These are phyloP conservation scores for Limnothrissa miodon DNA, from an alignment of 2,113 vertebrate species.

Conservation along the genomic window DNA sequence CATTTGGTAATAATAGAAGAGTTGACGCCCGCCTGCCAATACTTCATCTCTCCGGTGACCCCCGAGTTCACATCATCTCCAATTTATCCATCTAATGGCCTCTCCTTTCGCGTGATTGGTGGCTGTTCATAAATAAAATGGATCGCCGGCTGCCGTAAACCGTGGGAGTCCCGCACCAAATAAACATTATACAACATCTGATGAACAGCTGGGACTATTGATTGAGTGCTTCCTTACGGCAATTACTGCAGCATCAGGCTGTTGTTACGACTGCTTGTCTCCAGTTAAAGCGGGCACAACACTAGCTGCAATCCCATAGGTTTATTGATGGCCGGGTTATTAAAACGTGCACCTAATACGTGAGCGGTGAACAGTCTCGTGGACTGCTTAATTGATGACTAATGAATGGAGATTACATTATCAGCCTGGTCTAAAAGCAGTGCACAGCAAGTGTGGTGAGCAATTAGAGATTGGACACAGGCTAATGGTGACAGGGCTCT, in stretches of 20 bases:
- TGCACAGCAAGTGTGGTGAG: not conserved
- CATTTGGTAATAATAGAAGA: conserved; percentile 42
- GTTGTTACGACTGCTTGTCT: not conserved
- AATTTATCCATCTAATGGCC: conserved; percentile 6
- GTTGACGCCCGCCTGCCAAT: conserved; percentile 33
- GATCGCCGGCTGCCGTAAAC: not conserved
- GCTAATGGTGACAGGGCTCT: not conserved
- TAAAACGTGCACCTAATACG: not conserved
- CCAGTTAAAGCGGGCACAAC: not conserved
- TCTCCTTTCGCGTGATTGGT: not conserved
- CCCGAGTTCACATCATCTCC: not conserved
- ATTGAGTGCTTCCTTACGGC: not conserved
- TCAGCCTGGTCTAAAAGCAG: not conserved
- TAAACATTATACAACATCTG: conserved; percentile 13
- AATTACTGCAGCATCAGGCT: not conserved
- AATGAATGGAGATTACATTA: not conserved
- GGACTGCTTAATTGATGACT: not conserved
- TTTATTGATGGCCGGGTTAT: not conserved
- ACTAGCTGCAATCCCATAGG: not conserved
- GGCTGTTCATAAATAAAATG: conserved; percentile 1
- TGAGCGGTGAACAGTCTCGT: not conserved
- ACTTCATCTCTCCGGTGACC: conserved; percentile 34
- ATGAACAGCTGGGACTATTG: conserved; percentile 5
- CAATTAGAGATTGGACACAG: not conserved
- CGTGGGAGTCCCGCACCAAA: not conserved